These are phyloP conservation scores for Acanthopagrus latus DNA, from an alignment of 2,797 vertebrate genomes.

Conservation along the genomic window DNA sequence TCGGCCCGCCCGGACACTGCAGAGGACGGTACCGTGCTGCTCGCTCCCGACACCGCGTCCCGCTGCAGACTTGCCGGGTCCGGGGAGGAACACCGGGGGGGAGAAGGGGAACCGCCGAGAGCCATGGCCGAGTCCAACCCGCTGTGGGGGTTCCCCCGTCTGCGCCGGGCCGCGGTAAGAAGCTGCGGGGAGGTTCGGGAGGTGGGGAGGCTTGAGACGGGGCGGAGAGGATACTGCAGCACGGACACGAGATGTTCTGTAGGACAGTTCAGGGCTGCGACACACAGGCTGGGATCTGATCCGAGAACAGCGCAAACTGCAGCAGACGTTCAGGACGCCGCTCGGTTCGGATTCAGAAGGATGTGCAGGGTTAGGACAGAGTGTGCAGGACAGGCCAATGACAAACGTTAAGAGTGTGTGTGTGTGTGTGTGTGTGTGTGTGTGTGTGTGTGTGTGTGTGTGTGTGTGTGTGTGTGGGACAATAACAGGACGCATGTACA, in stretches of 20 bases:
- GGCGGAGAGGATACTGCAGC: constrained; percentile 82
- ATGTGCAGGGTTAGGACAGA: constrained; percentile 18
- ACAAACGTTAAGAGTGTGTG: constrained; percentile 31
- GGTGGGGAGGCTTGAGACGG: constrained; percentile 66
- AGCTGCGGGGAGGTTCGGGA: constrained; percentile 7
- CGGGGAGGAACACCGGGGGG: constrained; percentile 33
- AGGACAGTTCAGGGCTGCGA: constrained; percentile 54
- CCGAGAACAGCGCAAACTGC: constrained; percentile 11
- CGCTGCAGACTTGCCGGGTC: constrained; percentile 70
- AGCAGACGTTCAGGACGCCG: background rate
- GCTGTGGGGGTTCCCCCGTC: constrained; percentile 89
- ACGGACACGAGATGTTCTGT: constrained; percentile 6
- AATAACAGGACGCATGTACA: constrained; percentile 13
- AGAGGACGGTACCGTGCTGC: constrained; percentile 60
- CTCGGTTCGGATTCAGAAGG: background rate
- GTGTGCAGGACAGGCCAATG: constrained; percentile 66
- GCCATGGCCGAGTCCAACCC: constrained; percentile 93
- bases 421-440: too few species aligned
- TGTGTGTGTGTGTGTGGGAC: constrained; percentile 27
- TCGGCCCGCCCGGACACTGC: constrained; percentile 69
- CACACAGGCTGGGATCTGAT: constrained; percentile 46
- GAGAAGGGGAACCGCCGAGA: constrained; percentile 32
- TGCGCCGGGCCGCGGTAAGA: constrained; percentile 93
- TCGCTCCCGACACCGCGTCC: constrained; percentile 72
- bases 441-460: constrained; percentile 10